Evolutionary conservation across 1,140 invertebrate species (phyloP).

Genomic region (Camponotus pennsylvanicus): DNA sequence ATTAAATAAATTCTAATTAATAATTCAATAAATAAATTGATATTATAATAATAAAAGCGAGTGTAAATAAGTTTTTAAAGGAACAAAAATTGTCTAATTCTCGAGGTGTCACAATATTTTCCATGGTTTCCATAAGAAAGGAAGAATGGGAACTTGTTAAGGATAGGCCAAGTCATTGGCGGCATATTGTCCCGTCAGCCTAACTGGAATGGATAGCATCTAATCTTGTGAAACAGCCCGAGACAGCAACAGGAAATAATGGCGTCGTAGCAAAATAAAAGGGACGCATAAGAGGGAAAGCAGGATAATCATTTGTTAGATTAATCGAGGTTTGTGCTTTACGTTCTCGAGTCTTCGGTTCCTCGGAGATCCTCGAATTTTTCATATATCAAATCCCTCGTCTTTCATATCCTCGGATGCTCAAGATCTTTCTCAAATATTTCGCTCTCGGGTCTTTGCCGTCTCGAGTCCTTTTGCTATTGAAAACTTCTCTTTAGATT

Average conservation of each 20-base stretch:
- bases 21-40: background rate
- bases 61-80: background rate
- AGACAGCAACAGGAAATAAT: slow-evolving; percentile 32
- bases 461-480: background rate
- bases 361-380: background rate
- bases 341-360: slow-evolving; percentile 8
- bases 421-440: background rate
- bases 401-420: background rate
- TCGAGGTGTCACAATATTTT: too few relatives aligned
- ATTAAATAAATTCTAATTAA: background rate
- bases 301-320: slow-evolving; percentile 45
- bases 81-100: too few relatives aligned
- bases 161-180: slow-evolving; percentile 37
- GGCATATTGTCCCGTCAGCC: slow-evolving; percentile 63
- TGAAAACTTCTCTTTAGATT: background rate
- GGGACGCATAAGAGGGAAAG: background rate
- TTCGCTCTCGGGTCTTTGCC: background rate
- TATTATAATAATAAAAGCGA: background rate
- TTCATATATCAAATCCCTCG: slow-evolving; percentile 16
- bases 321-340: slow-evolving; percentile 39
- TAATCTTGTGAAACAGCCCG: slow-evolving; percentile 68
- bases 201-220: slow-evolving; percentile 72
- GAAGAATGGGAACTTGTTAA: slow-evolving; percentile 56
- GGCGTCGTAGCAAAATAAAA: slow-evolving; percentile 44
- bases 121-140: slow-evolving; percentile 8